Conservation (phyloP, 1,140 invertebrate genomes). For the Drosophila prosaltans region DNA sequence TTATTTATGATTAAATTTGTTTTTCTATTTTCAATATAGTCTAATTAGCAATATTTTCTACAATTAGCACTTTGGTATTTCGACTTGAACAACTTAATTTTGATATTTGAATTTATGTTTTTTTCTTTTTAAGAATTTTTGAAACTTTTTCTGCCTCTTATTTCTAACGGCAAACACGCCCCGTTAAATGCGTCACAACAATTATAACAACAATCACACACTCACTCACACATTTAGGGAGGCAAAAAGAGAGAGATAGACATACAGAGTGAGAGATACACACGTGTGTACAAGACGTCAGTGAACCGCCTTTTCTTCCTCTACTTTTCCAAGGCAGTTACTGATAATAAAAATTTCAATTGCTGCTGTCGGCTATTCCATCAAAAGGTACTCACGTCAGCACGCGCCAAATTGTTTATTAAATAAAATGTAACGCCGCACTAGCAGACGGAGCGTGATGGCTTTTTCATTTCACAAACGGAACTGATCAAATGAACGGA, state of each 20-base stretch:
- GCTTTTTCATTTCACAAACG: constrained; percentile 69
- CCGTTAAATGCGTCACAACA: constrained; percentile 61
- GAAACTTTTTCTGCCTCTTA: constrained; percentile 22
- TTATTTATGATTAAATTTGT: constrained; percentile 3
- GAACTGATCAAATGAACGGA: constrained; percentile 66
- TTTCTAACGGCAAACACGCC: constrained; percentile 60
- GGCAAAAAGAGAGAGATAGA: not conserved
- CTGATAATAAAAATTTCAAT: constrained; percentile 44
- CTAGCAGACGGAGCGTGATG: constrained; percentile 28
- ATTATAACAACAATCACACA: constrained; percentile 51
- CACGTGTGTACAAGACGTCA: constrained; percentile 44
- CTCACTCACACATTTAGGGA: constrained; percentile 12
- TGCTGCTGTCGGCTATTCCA: constrained; percentile 24
- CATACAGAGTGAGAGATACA: not conserved
- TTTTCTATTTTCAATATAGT: constrained; percentile 23
- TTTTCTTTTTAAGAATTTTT: constrained; percentile 19
- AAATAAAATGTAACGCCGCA: constrained; percentile 14
- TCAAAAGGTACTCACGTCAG: constrained; percentile 23
- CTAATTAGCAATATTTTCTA: constrained; percentile 31
- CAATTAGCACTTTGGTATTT: constrained; percentile 45
- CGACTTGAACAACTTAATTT: constrained; percentile 33
- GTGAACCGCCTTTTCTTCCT: constrained; percentile 12
- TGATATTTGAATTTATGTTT: constrained; percentile 19
- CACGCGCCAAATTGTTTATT: constrained; percentile 36
- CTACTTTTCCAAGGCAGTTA: constrained; percentile 25